phyloP scores from a whole-genome alignment of 2,113 vertebrate species.

The Entelurus aequoreus region DNA sequence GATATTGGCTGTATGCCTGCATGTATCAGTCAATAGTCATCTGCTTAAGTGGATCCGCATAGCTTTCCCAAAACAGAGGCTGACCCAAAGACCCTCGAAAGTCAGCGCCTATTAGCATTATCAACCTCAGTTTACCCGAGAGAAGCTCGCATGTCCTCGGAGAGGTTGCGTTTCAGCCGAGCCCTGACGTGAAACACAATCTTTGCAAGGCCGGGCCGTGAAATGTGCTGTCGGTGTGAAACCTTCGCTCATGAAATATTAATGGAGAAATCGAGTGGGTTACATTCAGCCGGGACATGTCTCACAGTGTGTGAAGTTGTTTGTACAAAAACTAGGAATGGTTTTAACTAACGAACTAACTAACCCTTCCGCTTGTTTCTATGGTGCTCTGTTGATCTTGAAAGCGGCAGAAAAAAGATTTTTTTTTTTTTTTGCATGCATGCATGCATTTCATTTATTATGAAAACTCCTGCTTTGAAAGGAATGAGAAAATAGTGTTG shows the following conservation, averaged over 20 bases:
- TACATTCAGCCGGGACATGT: slow-evolving; percentile 29
- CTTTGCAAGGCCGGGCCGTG: slow-evolving; percentile 55
- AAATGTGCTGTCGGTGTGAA: slow-evolving; percentile 64
- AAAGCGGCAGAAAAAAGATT: slow-evolving; percentile 8
- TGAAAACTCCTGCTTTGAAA: slow-evolving; percentile 11
- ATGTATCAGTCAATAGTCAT: slow-evolving; percentile 33
- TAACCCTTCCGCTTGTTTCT: neutral
- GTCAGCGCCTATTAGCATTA: slow-evolving; percentile 43
- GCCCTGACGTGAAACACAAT: slow-evolving; percentile 57
- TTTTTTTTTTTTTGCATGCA: neutral
- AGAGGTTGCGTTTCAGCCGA: slow-evolving; percentile 52
- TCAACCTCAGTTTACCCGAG: slow-evolving; percentile 52
- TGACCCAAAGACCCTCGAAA: slow-evolving; percentile 43
- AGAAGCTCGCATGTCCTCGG: slow-evolving; percentile 42
- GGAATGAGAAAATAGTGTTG: slow-evolving; percentile 13
- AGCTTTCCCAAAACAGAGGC: slow-evolving; percentile 34
- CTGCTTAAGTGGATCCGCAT: slow-evolving; percentile 10
- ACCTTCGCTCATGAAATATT: slow-evolving; percentile 61
- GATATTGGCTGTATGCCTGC: slow-evolving; percentile 7
- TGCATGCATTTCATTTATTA: slow-evolving; percentile 21
- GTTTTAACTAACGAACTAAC: slow-evolving; percentile 1
- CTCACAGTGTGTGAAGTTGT: slow-evolving; percentile 9
- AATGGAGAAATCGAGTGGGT: slow-evolving; percentile 34
- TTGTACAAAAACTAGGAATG: slow-evolving; percentile 11
- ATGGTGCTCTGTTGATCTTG: neutral